Evolutionary conservation across 2,888 invertebrate species (phyloP), one percentile per base, ranked within the genome.

Genomic region (Bursaphelenchus okinawaensis): DNA sequence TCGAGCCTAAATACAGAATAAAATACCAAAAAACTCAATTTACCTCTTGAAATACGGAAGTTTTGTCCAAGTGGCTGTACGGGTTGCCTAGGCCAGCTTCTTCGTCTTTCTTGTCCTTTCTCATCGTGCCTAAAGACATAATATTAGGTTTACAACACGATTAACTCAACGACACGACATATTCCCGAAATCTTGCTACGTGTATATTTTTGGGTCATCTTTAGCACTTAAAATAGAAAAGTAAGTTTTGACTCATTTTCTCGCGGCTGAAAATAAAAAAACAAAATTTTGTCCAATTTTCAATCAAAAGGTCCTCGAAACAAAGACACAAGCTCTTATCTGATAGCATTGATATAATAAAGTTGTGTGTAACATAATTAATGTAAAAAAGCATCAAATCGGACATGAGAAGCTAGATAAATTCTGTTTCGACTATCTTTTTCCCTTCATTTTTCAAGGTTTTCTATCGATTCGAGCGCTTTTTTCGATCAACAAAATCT

Each of bases 1-100:
- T 54, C 96, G 88, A 0, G 95, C 91, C 87, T 86, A 71, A 63
- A 82, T 63, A 28, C 22, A 22, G 50, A 67, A 19, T n/a, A 16
- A 22, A 54, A 19, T 9, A 54, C 19, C 55, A 20, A 57, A 57
- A 57, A 57, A 26, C 2, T 57, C 6, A 4, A 54, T 75, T 68
- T 68, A 85, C 86, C 82, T 98, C 96, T 85, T 98, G 98, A 24
- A 99, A 87, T 31, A 98, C 93, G 4, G 91, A 90, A 0, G 94
- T 95, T 85, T 96, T 96, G 81, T 98, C 96, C 81, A 96, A 86
- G 82, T 91, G 91, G 82, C 90, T 89, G 84, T 91, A 96, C 23
- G 92, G 91, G 83, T 93, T 93, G 66, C 89, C 84, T 62, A 83
- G 88, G 68, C 89, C 89, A 87, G 80, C 62, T 56, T 83, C 83